These are phyloP conservation scores for Lycophotia porphyrea DNA, from an alignment of 2,888 invertebrate species.

Conservation along the genomic window DNA sequence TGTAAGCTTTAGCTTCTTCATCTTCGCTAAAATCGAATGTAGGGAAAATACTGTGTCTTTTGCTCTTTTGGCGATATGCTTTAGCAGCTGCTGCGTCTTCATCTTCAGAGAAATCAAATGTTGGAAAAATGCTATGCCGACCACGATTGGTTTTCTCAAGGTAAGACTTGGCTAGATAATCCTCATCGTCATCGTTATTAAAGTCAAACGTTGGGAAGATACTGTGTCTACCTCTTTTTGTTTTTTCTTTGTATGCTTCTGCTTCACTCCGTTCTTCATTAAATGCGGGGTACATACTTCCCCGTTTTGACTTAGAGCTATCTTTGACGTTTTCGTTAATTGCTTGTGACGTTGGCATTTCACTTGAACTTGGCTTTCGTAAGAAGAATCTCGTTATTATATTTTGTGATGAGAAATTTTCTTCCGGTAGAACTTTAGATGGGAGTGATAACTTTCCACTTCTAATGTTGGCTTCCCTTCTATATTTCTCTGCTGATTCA, in stretches of 20 bases:
- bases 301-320: slow-evolving; percentile 76
- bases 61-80: slow-evolving; percentile 79
- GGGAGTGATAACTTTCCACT: slow-evolving; percentile 86
- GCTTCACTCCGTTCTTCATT: slow-evolving; percentile 77
- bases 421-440: slow-evolving; percentile 70
- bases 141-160: slow-evolving; percentile 81
- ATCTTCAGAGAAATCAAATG: slow-evolving; percentile 85
- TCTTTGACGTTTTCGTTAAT: slow-evolving; percentile 74
- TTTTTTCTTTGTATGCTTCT: slow-evolving; percentile 83
- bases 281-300: slow-evolving; percentile 83
- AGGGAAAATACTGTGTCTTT: slow-evolving; percentile 84
- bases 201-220: slow-evolving; percentile 86
- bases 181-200: slow-evolving; percentile 79
- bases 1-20: slow-evolving; percentile 79
- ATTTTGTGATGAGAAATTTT: slow-evolving; percentile 74
- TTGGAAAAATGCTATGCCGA: slow-evolving; percentile 83
- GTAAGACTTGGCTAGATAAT: slow-evolving; percentile 74
- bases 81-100: slow-evolving; percentile 79
- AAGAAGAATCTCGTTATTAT: slow-evolving; percentile 80
- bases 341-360: slow-evolving; percentile 80
- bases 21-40: slow-evolving; percentile 84
- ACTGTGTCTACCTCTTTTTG: slow-evolving; percentile 81
- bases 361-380: slow-evolving; percentile 80
- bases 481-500: slow-evolving; percentile 90
- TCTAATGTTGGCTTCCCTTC: slow-evolving; percentile 87